A percentile compares a stretch with the other conserved stretches of the same genome.
phyloP scores from a whole-genome alignment of 1,140 invertebrate species.

The Rhagoletis zephyria region DNA sequence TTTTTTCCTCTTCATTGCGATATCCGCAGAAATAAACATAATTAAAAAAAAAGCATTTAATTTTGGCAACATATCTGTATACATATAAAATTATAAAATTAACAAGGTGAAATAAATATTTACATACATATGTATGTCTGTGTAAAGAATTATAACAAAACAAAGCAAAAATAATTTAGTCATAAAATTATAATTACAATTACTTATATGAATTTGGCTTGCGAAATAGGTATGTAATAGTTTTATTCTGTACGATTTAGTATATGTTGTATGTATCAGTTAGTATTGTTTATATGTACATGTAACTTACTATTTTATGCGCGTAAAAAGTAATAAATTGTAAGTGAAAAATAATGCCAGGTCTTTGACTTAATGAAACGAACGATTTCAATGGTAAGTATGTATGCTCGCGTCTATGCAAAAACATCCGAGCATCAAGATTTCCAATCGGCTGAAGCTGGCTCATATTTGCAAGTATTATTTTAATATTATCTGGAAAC shows the following conservation, averaged over 20 bases:
- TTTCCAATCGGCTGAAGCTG: no score
- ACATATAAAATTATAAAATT: no score
- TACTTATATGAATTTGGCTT: not conserved
- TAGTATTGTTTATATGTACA: not conserved
- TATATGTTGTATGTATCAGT: slow-evolving; percentile 2
- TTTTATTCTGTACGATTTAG: slow-evolving; percentile 1
- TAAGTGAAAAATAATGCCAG: not conserved
- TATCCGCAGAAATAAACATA: no score
- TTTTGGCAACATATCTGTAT: no score
- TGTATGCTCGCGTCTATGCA: no score
- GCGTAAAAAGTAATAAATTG: slow-evolving; percentile 23
- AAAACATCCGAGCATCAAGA: no score
- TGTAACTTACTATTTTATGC: not conserved
- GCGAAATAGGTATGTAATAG: not conserved
- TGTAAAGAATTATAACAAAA: not conserved
- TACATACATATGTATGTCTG: not conserved
- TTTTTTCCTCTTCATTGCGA: no score
- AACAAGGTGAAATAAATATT: not conserved
- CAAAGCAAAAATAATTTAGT: not conserved
- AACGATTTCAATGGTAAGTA: not conserved
- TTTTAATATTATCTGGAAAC: no score
- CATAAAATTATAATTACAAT: not conserved
- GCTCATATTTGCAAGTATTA: no score
- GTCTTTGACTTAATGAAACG: no score
- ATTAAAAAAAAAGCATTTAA: no score